Conservation (phyloP, 2,888 invertebrate genomes). For the Meiosimyza platycephala region DNA sequence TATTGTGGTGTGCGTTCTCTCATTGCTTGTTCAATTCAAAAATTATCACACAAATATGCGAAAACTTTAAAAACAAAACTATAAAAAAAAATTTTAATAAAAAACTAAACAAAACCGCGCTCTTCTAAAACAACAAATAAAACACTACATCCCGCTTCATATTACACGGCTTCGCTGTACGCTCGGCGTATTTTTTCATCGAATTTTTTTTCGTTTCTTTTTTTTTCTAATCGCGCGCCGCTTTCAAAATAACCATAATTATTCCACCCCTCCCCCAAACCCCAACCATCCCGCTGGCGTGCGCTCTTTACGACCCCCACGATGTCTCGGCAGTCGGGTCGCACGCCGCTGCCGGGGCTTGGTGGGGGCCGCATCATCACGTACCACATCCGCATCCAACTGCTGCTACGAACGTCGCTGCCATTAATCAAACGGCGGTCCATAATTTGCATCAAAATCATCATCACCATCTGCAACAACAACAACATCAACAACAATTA, state of each 20-base stretch:
- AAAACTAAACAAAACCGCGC: no score
- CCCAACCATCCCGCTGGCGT: conserved; percentile 69
- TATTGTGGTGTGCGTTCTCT: background rate
- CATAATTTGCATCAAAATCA: conserved; percentile 69
- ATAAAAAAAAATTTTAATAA: no score
- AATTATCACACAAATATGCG: no score
- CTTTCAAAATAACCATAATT: conserved; percentile 68
- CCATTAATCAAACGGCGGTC: conserved; percentile 49
- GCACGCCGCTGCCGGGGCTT: conserved; percentile 69
- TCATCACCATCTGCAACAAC: conserved; percentile 67
- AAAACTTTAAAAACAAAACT: no score
- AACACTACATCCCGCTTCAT: background rate
- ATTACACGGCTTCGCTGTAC: background rate
- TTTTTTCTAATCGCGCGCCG: conserved; percentile 49
- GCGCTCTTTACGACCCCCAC: conserved; percentile 70
- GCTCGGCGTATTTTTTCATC: background rate
- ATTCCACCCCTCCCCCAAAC: conserved; percentile 69
- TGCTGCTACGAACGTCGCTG: conserved; percentile 65
- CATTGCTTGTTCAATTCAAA: background rate
- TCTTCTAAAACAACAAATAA: background rate
- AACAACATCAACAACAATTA: conserved; percentile 44
- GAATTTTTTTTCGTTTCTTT: background rate
- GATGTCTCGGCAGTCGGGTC: conserved; percentile 70
- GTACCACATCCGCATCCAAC: conserved; percentile 62
- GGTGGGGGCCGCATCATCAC: conserved; percentile 68